phyloP scores from a whole-genome alignment of 2,113 vertebrate genomes.

The Crocuta crocuta region DNA sequence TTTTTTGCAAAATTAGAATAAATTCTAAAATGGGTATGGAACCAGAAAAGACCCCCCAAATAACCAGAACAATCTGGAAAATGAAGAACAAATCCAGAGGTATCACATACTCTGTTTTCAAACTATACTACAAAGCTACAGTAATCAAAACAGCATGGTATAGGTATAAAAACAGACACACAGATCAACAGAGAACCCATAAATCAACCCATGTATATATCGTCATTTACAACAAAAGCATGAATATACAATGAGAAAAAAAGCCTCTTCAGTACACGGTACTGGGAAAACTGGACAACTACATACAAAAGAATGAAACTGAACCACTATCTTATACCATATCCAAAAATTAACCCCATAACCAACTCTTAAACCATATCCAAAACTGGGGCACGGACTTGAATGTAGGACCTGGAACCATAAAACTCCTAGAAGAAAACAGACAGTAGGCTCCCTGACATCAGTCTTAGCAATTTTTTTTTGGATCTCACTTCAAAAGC shows the following conservation, averaged over 20 bases:
- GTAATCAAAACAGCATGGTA: background rate
- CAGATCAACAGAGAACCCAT: background rate
- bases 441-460: background rate
- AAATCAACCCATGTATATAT: background rate
- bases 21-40: background rate
- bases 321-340: background rate
- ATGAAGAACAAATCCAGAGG: background rate
- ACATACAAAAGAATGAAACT: background rate
- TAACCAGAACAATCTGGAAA: background rate
- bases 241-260: background rate
- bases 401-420: background rate
- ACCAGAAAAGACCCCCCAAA: background rate
- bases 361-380: background rate
- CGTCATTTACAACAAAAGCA: background rate
- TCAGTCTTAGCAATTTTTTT: background rate
- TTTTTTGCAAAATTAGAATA: background rate
- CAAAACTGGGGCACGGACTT: background rate
- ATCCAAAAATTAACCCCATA: background rate
- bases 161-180: background rate
- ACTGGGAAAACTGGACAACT: background rate
- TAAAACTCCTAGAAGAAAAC: background rate
- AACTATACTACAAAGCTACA: background rate
- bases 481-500: background rate
- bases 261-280: background rate
- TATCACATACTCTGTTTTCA: background rate